Percentiles rank a stretch among this genome's conserved stretches.
phyloP scores from a whole-genome alignment of 2,797 vertebrate genomes.

The Ispidina lecontei region DNA sequence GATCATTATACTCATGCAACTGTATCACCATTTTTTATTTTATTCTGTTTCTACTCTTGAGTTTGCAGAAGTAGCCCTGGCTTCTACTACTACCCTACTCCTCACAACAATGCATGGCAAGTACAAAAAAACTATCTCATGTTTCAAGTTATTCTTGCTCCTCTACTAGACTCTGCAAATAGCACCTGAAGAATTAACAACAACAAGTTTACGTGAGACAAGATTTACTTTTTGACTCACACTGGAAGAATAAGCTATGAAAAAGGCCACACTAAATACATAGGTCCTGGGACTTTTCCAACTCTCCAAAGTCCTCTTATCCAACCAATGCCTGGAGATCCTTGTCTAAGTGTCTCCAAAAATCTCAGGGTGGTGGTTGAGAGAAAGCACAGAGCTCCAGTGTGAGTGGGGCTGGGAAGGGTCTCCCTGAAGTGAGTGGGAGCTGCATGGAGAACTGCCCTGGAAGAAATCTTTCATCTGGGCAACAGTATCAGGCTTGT shows the following conservation, averaged over 20 bases:
- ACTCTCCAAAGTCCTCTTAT: background rate
- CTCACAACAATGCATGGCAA: background rate
- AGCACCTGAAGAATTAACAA: background rate
- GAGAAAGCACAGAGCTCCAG: background rate
- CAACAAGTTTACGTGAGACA: background rate
- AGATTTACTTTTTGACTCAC: background rate
- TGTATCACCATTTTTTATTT: background rate
- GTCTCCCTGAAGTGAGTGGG: background rate
- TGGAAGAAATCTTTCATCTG: background rate
- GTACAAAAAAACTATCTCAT: background rate
- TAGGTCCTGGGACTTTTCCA: background rate
- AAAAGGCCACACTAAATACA: background rate
- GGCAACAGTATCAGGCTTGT: background rate
- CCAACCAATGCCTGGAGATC: background rate
- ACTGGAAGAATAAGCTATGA: background rate
- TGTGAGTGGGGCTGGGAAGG: background rate
- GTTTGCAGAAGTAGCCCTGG: background rate
- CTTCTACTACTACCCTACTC: background rate
- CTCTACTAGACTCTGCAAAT: background rate
- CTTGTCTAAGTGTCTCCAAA: rapidly evolving
- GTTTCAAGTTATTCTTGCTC: background rate
- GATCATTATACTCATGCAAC: background rate
- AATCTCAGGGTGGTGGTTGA: background rate
- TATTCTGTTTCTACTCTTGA: background rate
- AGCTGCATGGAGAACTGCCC: background rate